A percentile compares a stretch with the other conserved stretches of the same genome.
phyloP scores from a whole-genome alignment of 2,113 vertebrate genomes.

The Lathamus discolor region DNA sequence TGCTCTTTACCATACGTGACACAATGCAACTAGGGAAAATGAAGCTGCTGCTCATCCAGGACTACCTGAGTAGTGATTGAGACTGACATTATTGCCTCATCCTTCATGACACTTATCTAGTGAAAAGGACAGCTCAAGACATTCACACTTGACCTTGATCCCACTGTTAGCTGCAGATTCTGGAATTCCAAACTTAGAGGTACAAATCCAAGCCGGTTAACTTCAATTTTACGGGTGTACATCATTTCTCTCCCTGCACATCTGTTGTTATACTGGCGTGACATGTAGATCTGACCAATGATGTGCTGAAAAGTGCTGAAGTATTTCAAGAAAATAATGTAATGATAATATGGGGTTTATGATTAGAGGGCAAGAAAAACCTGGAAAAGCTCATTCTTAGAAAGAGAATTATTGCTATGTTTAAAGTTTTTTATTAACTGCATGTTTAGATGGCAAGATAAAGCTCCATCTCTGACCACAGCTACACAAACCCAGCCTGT shows the following conservation, averaged over 20 bases:
- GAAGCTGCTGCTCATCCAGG: background rate
- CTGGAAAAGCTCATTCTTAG: background rate
- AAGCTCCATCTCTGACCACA: background rate
- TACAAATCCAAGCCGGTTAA: background rate
- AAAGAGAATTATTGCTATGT: background rate
- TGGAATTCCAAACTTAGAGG: background rate
- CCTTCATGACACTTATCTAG: background rate
- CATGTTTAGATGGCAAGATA: background rate
- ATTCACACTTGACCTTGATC: background rate
- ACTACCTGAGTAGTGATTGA: background rate
- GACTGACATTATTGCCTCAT: background rate
- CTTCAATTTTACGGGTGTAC: background rate
- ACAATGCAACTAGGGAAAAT: background rate
- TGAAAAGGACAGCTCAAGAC: background rate
- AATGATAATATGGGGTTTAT: background rate
- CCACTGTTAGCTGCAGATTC: background rate
- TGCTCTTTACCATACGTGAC: background rate
- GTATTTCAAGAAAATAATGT: background rate
- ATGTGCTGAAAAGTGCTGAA: background rate
- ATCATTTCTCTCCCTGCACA: background rate
- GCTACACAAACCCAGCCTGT: background rate
- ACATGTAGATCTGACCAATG: background rate
- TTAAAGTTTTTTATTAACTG: background rate
- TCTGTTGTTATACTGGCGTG: background rate
- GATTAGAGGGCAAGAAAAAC: background rate